Evolutionary conservation across 2,888 invertebrate genomes (phyloP).

Genomic region (Odontocolon sp.): DNA sequence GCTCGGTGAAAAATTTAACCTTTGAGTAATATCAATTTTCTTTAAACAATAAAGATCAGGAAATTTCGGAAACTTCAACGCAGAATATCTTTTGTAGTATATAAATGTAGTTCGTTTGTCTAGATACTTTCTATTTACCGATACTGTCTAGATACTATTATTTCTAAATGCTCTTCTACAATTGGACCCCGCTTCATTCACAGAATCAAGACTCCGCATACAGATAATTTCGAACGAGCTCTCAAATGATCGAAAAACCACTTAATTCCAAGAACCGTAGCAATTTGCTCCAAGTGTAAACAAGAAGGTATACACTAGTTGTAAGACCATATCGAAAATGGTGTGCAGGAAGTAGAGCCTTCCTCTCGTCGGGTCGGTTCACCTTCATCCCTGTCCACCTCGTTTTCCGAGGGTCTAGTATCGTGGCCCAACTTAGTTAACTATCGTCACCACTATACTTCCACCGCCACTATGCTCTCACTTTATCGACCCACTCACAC

Average conservation of each 20-base stretch:
- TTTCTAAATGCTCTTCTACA: too few species aligned
- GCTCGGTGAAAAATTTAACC: not conserved
- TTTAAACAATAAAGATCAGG: not conserved
- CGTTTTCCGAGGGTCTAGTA: conserved; percentile 9
- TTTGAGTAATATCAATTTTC: not conserved
- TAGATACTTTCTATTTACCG: too few species aligned
- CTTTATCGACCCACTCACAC: conserved; percentile 52
- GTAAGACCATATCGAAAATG: conserved; percentile 5
- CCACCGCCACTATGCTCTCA: conserved; percentile 29
- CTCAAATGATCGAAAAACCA: not conserved
- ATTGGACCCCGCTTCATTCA: not conserved
- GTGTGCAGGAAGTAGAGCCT: conserved; percentile 1
- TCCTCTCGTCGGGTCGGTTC: not conserved
- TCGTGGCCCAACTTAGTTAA: conserved; percentile 54
- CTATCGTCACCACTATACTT: conserved; percentile 47
- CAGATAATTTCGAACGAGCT: too few species aligned
- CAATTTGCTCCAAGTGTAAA: conserved; percentile 14
- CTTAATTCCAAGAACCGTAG: not conserved
- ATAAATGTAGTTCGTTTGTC: too few species aligned
- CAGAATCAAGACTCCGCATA: too few species aligned
- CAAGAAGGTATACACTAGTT: not conserved
- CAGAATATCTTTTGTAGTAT: too few species aligned
- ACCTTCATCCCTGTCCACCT: conserved; percentile 31
- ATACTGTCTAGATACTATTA: too few species aligned
- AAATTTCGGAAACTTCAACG: not conserved